Conservation (phyloP, 2,888 invertebrate species). For the Trimorus sp. region DNA sequence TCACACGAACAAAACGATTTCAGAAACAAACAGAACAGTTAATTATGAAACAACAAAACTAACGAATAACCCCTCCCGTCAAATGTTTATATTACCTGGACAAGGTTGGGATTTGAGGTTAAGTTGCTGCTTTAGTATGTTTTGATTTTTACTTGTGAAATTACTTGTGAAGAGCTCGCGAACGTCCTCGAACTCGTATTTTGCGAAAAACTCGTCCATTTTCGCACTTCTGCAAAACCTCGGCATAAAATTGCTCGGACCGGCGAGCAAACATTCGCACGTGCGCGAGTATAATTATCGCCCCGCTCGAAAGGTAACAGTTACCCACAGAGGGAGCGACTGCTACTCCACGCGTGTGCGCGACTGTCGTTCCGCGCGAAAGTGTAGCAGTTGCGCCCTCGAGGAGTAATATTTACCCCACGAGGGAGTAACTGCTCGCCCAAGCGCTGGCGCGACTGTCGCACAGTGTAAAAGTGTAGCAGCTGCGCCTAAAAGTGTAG, state of each 20-base stretch:
- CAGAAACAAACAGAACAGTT: no score
- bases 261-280: not conserved
- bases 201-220: not conserved
- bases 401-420: not conserved
- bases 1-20: no score
- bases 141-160: not conserved
- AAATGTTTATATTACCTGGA: not conserved
- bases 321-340: not conserved
- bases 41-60: not conserved
- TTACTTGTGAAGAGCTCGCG: not conserved
- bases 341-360: not conserved
- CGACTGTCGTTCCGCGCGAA: not conserved
- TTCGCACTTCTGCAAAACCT: not conserved
- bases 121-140: not conserved
- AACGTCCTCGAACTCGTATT: not conserved
- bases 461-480: not conserved
- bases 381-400: not conserved
- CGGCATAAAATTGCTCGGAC: not conserved
- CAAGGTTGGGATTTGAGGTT: constrained; percentile 2
- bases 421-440: not conserved
- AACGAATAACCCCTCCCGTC: not conserved
- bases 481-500: not conserved
- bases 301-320: not conserved
- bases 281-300: not conserved
- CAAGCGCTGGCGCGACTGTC: not conserved